A percentile compares a stretch with the other conserved stretches of the same genome.
phyloP scores from a whole-genome alignment of 2,113 vertebrate genomes.

The Dipodomys merriami region DNA sequence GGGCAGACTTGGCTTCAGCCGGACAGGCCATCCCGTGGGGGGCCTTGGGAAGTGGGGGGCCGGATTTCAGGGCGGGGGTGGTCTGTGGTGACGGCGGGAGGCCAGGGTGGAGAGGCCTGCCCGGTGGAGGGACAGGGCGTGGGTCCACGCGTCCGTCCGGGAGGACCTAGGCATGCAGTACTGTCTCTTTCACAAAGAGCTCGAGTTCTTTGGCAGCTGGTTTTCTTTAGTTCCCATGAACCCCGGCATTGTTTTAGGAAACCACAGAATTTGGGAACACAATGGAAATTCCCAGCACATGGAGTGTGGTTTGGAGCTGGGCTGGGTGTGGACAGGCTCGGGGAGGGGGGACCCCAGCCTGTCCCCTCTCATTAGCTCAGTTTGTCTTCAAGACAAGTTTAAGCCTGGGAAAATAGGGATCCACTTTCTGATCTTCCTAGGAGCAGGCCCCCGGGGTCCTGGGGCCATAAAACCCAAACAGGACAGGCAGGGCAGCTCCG shows the following conservation, averaged over 20 bases:
- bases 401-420: slow-evolving; percentile 62
- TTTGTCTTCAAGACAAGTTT: neutral
- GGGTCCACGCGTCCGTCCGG: neutral
- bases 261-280: slow-evolving; percentile 62
- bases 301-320: neutral
- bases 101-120: neutral
- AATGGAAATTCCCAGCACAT: slow-evolving; percentile 62
- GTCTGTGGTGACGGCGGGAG: neutral
- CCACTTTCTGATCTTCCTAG: neutral
- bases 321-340: neutral
- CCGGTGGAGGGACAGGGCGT: fast-evolving
- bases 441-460: slow-evolving; percentile 59
- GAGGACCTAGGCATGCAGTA: neutral
- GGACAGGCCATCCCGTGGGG: neutral
- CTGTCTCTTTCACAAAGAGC: slow-evolving; percentile 20
- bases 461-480: slow-evolving; percentile 64
- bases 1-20: neutral
- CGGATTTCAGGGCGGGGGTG: neutral
- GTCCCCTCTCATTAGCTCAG: neutral
- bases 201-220: slow-evolving; percentile 58
- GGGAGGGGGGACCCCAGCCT: slow-evolving; percentile 10
- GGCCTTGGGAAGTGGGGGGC: neutral
- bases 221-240: slow-evolving; percentile 63
- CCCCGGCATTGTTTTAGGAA: slow-evolving; percentile 64
- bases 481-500: slow-evolving; percentile 35